A percentile compares a stretch with the other conserved stretches of the same genome.
Conservation (phyloP, 2,888 invertebrate genomes). For the Agrochola macilenta region DNA sequence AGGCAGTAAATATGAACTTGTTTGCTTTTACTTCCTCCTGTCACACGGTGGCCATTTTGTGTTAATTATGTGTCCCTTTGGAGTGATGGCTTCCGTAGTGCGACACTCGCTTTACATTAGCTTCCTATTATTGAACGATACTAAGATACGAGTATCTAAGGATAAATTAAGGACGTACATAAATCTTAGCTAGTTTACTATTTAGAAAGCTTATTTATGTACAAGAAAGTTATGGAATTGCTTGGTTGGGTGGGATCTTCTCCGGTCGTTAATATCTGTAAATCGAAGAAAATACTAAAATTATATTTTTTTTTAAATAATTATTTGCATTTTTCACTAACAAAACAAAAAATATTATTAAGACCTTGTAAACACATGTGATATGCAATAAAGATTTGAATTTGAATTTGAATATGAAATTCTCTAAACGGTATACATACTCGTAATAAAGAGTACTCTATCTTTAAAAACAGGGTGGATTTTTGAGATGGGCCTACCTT, state of each 20-base stretch:
- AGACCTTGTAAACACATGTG: too few relatives aligned
- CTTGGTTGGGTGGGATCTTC: background rate
- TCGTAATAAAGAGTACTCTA: too few relatives aligned
- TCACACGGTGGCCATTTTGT: slow-evolving; percentile 29
- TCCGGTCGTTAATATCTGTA: background rate
- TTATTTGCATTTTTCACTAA: too few relatives aligned
- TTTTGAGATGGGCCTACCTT: too few relatives aligned
- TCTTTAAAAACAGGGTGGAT: too few relatives aligned
- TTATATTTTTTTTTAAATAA: too few relatives aligned
- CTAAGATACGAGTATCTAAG: slow-evolving; percentile 15
- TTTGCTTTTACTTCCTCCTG: slow-evolving; percentile 34
- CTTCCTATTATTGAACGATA: slow-evolving; percentile 17
- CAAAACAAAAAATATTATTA: too few relatives aligned
- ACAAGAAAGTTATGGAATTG: background rate
- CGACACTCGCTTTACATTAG: slow-evolving; percentile 14
- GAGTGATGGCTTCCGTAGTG: slow-evolving; percentile 42
- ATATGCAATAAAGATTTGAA: too few relatives aligned
- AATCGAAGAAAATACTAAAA: too few relatives aligned
- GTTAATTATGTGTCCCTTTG: slow-evolving; percentile 38
- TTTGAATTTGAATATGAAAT: too few relatives aligned
- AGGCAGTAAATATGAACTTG: slow-evolving; percentile 36
- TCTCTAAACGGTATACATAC: too few relatives aligned
- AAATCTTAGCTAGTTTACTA: background rate
- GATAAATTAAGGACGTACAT: slow-evolving; percentile 4
- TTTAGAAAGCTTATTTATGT: background rate